phyloP scores from a whole-genome alignment of 2,113 vertebrate species.

The Rousettus leschenaultii region DNA sequence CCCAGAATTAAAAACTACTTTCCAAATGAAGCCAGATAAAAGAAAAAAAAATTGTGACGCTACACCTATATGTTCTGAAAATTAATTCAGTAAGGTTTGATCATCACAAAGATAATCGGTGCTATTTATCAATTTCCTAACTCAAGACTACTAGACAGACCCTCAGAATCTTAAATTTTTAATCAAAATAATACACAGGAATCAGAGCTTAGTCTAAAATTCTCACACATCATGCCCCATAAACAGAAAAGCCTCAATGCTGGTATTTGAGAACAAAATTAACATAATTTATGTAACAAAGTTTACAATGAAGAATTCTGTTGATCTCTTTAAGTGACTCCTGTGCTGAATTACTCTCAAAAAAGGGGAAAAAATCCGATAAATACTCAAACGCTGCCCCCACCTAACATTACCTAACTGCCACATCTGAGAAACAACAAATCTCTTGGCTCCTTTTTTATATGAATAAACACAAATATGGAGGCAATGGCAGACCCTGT shows the following conservation, averaged over 20 bases:
- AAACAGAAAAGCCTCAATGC: neutral
- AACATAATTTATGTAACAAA: neutral
- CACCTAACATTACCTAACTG: neutral
- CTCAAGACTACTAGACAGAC: neutral
- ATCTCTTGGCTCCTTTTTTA: neutral
- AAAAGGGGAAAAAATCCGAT: neutral
- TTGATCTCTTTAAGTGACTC: neutral
- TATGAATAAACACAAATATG: neutral
- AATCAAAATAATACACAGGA: neutral
- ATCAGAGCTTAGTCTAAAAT: neutral
- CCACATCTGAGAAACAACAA: neutral
- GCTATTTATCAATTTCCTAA: neutral
- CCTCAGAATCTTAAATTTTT: neutral
- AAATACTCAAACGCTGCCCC: neutral
- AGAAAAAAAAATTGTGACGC: neutral
- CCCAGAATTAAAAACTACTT: neutral
- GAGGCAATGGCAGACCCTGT: neutral
- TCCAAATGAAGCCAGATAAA: neutral
- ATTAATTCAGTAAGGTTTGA: neutral
- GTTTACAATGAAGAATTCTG: neutral
- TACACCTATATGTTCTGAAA: neutral
- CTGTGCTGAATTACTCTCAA: neutral
- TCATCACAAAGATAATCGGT: neutral
- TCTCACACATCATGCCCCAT: neutral
- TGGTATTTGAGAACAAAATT: neutral